These are phyloP conservation scores for Bradypodion ventrale DNA, from an alignment of 2,797 vertebrate genomes.

Conservation along the genomic window DNA sequence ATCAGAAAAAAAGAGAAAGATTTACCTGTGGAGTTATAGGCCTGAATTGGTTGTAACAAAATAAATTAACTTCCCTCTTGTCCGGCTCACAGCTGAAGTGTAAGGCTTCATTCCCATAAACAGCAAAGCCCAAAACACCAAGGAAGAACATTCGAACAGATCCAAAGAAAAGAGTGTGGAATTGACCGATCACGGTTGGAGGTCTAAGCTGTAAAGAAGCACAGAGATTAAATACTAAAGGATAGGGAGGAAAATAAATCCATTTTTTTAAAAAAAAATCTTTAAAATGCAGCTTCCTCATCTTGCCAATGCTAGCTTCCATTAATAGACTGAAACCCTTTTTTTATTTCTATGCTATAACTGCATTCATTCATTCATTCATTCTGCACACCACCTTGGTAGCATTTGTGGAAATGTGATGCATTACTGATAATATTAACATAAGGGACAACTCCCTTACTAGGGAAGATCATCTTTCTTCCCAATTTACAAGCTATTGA, in stretches of 20 bases:
- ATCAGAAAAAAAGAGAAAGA: background rate
- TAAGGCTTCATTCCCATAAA: constrained; percentile 88
- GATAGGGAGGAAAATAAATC: constrained; percentile 15
- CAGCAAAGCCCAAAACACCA: constrained; percentile 86
- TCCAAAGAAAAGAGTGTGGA: constrained; percentile 92
- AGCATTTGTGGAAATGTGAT: background rate
- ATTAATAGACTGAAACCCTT: background rate
- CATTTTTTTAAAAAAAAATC: constrained; percentile 28
- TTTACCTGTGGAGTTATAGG: constrained; percentile 88
- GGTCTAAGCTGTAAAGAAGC: constrained; percentile 83
- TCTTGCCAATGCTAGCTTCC: background rate
- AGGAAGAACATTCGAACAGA: constrained; percentile 88
- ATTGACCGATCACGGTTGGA: constrained; percentile 87
- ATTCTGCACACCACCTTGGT: background rate
- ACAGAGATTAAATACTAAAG: constrained; percentile 49
- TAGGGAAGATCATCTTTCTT: background rate
- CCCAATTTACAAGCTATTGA: background rate
- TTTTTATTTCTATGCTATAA: background rate
- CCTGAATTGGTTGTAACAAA: constrained; percentile 91
- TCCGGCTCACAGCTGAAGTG: constrained; percentile 91
- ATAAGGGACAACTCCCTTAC: background rate
- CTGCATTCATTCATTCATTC: background rate
- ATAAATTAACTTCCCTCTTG: constrained; percentile 86
- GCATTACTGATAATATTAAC: background rate
- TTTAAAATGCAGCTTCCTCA: constrained; percentile 25